Evolutionary conservation across 30 jellyfish, hydroid and myxozoan species (phyloP), one percentile per base, ranked within the genome.

Genomic region (Catostylus mosaicus): DNA sequence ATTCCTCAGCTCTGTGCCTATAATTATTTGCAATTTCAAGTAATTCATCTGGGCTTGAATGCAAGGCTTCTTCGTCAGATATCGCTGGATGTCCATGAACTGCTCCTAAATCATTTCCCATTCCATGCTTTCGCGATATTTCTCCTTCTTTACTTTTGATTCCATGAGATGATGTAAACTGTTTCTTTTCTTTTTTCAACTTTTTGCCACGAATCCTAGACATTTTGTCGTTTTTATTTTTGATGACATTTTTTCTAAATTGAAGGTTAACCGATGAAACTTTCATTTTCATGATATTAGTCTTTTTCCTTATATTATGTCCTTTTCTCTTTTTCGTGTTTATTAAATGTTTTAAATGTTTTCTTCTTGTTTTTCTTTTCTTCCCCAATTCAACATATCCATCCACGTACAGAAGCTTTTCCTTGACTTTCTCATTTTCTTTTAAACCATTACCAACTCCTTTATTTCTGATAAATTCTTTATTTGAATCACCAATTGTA

Each of bases 1-100:
- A 88, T 37, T 78, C 89, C 23, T 89, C 97, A 0, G 97, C 97
- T 50, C 86, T 30, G 48, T 67, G 82, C 70, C 88, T 88, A 47
- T 63, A 80, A n/a, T 77, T 88, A 70, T 82, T 82, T 38, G 92
- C 92, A 73, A 67, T 82, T 31, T 82, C 92, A 5, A 84, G 62
- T 38, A 73, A 67, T 23, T 84, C 88, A 16, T 84, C 88, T 1
- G 88, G 95, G 19, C 75, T 50, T 29, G 95, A 73, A 73, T 84
- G 95, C 69, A 61, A 26, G 73, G 88, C 84, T 26, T 84, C 66
- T 43, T 70, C 85, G 32, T 82, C 92, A 26, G 92, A 82, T 7
- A 82, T 46, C 11, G 86, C 86, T 9, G 92, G 92, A 65, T 68
- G 86, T 11, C 92, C 86, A 62, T 82, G 92, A 1, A 82, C 92